These are phyloP conservation scores for Danaus melanippus DNA, from an alignment of 1,140 invertebrate genomes.

Conservation along the genomic window DNA sequence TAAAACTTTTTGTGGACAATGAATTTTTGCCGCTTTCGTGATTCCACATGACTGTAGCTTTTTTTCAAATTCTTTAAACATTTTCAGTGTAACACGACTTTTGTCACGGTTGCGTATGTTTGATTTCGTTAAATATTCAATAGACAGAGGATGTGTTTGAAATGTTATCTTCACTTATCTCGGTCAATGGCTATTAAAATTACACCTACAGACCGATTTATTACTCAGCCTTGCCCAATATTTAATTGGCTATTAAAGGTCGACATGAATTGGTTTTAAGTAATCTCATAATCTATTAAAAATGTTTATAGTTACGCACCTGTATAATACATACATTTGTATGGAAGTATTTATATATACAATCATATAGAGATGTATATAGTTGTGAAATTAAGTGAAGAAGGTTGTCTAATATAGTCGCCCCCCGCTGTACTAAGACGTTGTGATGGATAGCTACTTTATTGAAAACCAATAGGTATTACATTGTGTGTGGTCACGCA, in stretches of 20 bases:
- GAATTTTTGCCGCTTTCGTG: constrained; percentile 18
- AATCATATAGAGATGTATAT: no score
- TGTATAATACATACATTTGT: constrained; percentile 3
- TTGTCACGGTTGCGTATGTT: no score
- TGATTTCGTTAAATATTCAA: constrained; percentile 5
- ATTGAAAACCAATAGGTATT: constrained; percentile 64
- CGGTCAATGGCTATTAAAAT: constrained; percentile 12
- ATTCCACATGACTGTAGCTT: constrained; percentile 4
- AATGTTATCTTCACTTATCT: constrained; percentile 6
- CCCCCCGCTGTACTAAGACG: constrained; percentile 58
- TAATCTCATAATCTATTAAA: constrained; percentile 11
- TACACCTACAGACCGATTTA: constrained; percentile 15
- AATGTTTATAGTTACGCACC: background rate
- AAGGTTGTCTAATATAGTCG: constrained; percentile 67
- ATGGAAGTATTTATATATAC: background rate
- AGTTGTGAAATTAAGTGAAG: constrained; percentile 21
- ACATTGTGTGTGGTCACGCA: constrained; percentile 47
- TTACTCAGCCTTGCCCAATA: constrained; percentile 17
- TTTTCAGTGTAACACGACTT: no score
- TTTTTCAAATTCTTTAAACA: constrained; percentile 1
- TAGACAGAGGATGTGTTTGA: constrained; percentile 11
- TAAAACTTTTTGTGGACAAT: constrained; percentile 23
- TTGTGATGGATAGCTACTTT: constrained; percentile 62
- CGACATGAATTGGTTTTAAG: constrained; percentile 12
- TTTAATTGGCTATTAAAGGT: constrained; percentile 20